phyloP scores from a whole-genome alignment of 2,888 invertebrate genomes.

The Drosophila suboccidentalis region DNA sequence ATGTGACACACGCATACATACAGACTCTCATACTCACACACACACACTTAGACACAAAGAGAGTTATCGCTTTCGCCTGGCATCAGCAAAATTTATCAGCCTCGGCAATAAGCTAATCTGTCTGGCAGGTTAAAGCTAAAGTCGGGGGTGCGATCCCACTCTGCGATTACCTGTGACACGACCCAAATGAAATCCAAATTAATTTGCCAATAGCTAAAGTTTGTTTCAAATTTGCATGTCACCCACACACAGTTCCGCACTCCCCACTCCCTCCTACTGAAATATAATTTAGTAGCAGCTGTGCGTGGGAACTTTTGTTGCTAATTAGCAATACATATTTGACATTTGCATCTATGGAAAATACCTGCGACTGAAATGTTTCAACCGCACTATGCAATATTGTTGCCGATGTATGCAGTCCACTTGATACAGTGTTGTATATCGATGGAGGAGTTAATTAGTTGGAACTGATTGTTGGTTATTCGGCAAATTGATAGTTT shows the following conservation, averaged over 20 bases:
- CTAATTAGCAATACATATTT: slow-evolving; percentile 78
- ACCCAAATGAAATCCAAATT: slow-evolving; percentile 74
- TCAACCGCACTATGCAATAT: slow-evolving; percentile 49
- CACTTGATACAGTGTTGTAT: slow-evolving; percentile 41
- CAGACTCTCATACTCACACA: not conserved
- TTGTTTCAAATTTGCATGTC: slow-evolving; percentile 76
- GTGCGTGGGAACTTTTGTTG: slow-evolving; percentile 31
- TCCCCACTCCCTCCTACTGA: not conserved
- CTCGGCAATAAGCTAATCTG: slow-evolving; percentile 63
- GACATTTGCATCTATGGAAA: slow-evolving; percentile 48
- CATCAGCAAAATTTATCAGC: slow-evolving; percentile 69
- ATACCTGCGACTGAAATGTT: slow-evolving; percentile 44
- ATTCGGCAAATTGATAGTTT: slow-evolving; percentile 12
- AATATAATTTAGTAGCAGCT: slow-evolving; percentile 5
- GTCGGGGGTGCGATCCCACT: slow-evolving; percentile 4
- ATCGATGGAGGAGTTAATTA: slow-evolving; percentile 49
- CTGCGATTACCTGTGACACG: slow-evolving; percentile 40
- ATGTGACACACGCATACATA: slow-evolving; percentile 21
- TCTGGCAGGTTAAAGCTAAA: slow-evolving; percentile 49
- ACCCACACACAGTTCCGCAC: slow-evolving; percentile 19
- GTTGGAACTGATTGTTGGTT: slow-evolving; percentile 30
- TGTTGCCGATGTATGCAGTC: slow-evolving; percentile 25
- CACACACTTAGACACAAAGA: not conserved
- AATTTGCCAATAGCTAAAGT: slow-evolving; percentile 73
- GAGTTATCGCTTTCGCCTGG: slow-evolving; percentile 33